Conservation (phyloP, 2,888 invertebrate genomes). For the Alviniconcha strummeri region DNA sequence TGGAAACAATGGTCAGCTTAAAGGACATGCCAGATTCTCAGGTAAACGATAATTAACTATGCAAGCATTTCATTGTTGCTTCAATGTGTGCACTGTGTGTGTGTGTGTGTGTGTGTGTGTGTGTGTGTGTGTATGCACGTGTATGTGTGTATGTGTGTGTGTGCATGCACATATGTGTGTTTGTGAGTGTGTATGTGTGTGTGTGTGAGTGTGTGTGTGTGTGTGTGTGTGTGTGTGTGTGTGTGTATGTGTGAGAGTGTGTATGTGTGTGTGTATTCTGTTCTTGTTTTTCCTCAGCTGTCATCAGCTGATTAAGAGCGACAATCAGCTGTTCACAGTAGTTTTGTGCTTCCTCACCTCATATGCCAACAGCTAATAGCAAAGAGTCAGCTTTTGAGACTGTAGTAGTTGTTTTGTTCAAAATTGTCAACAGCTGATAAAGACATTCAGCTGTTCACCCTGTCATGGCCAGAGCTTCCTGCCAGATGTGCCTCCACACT, state of each 20-base stretch:
- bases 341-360: too few relatives aligned
- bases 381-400: too few relatives aligned
- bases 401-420: neutral
- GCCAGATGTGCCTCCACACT: neutral
- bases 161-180: neutral
- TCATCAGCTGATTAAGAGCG: neutral
- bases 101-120: neutral
- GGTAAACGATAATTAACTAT: neutral
- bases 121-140: neutral
- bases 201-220: neutral
- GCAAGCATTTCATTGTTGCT: neutral
- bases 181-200: neutral
- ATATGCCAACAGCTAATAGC: too few relatives aligned
- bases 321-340: neutral
- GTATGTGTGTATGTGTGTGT: neutral
- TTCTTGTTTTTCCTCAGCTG: neutral
- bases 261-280: neutral
- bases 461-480: conserved; percentile 3
- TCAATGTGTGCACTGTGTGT: neutral
- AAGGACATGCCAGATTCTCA: neutral
- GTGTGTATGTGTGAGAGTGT: neutral
- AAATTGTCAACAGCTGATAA: neutral
- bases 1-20: neutral
- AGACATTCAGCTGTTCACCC: conserved; percentile 16
- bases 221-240: neutral